Evolutionary conservation across 35 echinoderm and acorn worm genomes (phyloP).

Genomic region (Apostichopus parvimensis): DNA sequence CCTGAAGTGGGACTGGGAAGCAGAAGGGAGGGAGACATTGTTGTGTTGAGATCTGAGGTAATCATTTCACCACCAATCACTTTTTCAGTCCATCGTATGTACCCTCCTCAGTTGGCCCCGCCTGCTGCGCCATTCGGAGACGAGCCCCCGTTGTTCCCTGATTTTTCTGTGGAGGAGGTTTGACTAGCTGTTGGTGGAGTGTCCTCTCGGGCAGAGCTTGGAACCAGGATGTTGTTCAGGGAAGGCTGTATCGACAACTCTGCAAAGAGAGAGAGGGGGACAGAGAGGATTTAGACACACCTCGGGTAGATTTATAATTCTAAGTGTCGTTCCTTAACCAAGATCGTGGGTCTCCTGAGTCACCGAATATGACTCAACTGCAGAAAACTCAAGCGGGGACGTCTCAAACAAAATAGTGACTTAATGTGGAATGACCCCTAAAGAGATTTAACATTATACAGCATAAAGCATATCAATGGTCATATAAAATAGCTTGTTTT

Average conservation of each 20-base stretch:
- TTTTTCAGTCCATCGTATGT: background rate
- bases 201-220: conserved; percentile 68
- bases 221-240: conserved; percentile 69
- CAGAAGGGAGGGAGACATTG: background rate
- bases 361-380: no score
- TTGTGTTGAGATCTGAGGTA: conserved; percentile 12
- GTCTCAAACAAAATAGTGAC: no score
- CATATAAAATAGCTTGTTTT: no score
- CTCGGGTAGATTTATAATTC: no score
- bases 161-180: conserved; percentile 35
- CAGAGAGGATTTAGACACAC: background rate
- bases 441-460: no score
- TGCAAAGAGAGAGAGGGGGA: conserved; percentile 36
- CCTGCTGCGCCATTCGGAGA: conserved; percentile 12
- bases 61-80: background rate
- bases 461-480: no score
- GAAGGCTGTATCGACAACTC: conserved; percentile 82
- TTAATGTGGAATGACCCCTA: no score
- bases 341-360: no score
- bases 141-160: conserved; percentile 36
- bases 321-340: no score
- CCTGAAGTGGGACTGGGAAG: background rate
- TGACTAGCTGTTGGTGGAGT: conserved; percentile 51
- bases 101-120: conserved; percentile 14
- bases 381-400: no score